Base-by-base conservation (phyloP, 2,797 vertebrate genomes). In the Garrulus glandarius region DNA sequence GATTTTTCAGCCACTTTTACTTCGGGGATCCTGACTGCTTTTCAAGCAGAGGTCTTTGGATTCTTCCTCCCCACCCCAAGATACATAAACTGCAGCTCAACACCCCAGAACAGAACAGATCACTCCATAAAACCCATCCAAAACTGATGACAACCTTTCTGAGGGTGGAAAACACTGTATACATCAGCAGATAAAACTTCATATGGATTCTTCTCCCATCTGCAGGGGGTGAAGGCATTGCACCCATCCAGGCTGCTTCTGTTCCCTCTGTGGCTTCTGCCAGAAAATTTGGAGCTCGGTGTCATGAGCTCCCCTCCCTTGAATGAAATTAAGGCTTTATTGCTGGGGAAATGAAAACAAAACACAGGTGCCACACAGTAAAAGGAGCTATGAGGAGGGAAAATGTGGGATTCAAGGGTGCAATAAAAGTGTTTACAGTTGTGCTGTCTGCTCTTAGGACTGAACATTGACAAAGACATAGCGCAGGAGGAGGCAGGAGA, bases 311-410 rank as follows among this genome's bases (percentile, higher is more conserved):
- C 47, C 72, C 50, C 37, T 87, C 52, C 55, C 85, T 72, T 93
- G 41, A 84, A 86, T 60, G 34, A 89, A 95, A 85, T 94, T 61
- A 94, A 78, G 57, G 47, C 32, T 93, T 95, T 90, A 91, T 81
- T 92, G 77, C 84, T 10, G 9, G 83, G 79, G 92, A 95, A 95
- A 78, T 82, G 67, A 91, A 94, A 95, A 95, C 86, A 96, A 95
- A 97, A 94, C 81, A 72, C 90, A 94, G 89, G 94, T 92, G 76
- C 89, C 80, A 77, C 0, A 6, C 71, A 87, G 76, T 89, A 93
- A 95, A 96, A 72, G 60, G 79, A 96, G 84, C 91, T 83, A 80
- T 23, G 74, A 95, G 59, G 47, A 80, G 64, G 63, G 46, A 67
- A 95, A 91, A 32, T 24, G 50, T 59, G 87, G 69, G 59, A 93